Percentiles rank a stretch among this genome's conserved stretches.
phyloP scores from a whole-genome alignment of 2,113 vertebrate species.

The Cinclus cinclus region DNA sequence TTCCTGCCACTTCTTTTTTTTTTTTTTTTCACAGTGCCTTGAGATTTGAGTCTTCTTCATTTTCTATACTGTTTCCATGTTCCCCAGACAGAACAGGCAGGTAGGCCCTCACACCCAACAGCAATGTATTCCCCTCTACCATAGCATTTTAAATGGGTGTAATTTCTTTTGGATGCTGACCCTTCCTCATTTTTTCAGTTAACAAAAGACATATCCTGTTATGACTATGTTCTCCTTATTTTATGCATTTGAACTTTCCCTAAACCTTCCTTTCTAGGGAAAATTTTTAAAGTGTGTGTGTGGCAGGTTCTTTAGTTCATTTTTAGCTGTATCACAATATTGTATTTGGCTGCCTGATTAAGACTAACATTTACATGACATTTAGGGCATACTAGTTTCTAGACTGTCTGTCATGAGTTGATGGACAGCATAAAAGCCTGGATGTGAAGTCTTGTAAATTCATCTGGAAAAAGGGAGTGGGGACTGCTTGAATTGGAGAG shows the following conservation, averaged over 20 bases:
- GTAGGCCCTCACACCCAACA: not conserved
- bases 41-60: not conserved
- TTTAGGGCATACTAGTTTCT: conserved; percentile 53
- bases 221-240: conserved; percentile 6
- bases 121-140: not conserved
- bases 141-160: not conserved
- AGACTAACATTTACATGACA: conserved; percentile 66
- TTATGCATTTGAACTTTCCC: conserved; percentile 43
- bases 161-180: not conserved
- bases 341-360: conserved; percentile 63
- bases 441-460: conserved; percentile 27
- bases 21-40: not conserved
- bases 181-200: not conserved
- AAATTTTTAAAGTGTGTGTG: not conserved
- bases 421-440: conserved; percentile 39
- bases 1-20: not conserved
- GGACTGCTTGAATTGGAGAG: not conserved
- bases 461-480: not conserved
- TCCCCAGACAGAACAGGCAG: not conserved
- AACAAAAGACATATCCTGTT: conserved; percentile 39
- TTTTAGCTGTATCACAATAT: conserved; percentile 64
- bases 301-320: conserved; percentile 54
- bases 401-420: conserved; percentile 54
- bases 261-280: conserved; percentile 44
- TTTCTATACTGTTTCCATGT: not conserved